Base-by-base conservation (phyloP, 2,888 invertebrate species). In the Agonopterix arenella region DNA sequence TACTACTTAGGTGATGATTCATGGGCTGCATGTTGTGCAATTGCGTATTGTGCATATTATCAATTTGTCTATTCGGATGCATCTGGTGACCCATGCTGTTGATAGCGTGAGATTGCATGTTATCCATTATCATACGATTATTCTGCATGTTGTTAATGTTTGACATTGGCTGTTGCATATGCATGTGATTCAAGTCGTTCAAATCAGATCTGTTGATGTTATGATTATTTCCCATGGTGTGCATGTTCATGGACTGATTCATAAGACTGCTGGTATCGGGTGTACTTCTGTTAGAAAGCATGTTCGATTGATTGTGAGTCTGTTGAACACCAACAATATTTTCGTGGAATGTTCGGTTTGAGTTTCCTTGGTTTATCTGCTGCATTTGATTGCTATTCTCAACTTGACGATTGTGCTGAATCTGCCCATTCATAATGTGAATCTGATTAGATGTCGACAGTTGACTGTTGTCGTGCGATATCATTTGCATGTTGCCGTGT, bases 361-460 rank as follows among this genome's bases (percentile, higher is more conserved):
- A 55, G 18, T 70, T 50, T 40, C 67, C 68, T 66, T 81, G 84
- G 59, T 73, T 80, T 52, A 80, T 57, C 55, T 82, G 83, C 58
- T 80, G 77, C 68, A 90, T 61, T 74, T 89, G 77, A 59, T 66
- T 71, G 57, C 65, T 73, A 61, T 65, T 77, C 47, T 90, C 78
- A 43, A 77, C 62, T 65, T 78, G 78, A 36, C 86, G 73, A 60
- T 80, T 78, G 52, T 89, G 85, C 56, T 88, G 86, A 46, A 89
- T 88, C 67, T 89, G 89, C 28, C 89, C 88, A 65, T 84, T 89
- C 82, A 85, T 80, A 49, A 90, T 88, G 55, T 89, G 89, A 51
- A 89, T 89, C 60, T 89, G 88, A 58, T 88, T 89, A 2, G 83
- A 59, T 45, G 79, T 65, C 9, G 79, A 62, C 46, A 73, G 61